Conservation (phyloP, 1,140 invertebrate species). For the Araneus ventricosus region DNA sequence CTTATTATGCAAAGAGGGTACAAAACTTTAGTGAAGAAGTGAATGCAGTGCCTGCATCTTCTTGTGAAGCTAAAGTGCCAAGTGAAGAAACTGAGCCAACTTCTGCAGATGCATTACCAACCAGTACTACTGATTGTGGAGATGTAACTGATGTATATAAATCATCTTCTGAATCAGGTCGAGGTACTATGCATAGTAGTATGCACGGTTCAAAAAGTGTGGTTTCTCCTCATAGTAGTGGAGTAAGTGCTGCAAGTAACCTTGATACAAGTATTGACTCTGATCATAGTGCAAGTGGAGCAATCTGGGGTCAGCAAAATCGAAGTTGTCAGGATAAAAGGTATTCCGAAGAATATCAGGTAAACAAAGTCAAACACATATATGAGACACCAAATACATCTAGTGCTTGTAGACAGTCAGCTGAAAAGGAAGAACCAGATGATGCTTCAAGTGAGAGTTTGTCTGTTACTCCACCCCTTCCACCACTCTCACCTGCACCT, state of each 20-base stretch:
- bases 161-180: slow-evolving; percentile 80
- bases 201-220: slow-evolving; percentile 72
- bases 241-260: slow-evolving; percentile 69
- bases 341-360: slow-evolving; percentile 46
- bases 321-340: slow-evolving; percentile 55
- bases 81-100: slow-evolving; percentile 12
- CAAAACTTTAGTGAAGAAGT: slow-evolving; percentile 43
- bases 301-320: slow-evolving; percentile 48
- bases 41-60: background rate
- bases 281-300: slow-evolving; percentile 73
- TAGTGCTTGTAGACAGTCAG: slow-evolving; percentile 7
- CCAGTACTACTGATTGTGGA: slow-evolving; percentile 48
- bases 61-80: slow-evolving; percentile 42
- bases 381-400: slow-evolving; percentile 69
- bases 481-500: slow-evolving; percentile 86
- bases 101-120: slow-evolving; percentile 18
- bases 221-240: slow-evolving; percentile 70
- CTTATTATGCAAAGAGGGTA: slow-evolving; percentile 51
- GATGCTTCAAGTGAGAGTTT: slow-evolving; percentile 84
- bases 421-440: slow-evolving; percentile 72
- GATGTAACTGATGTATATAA: slow-evolving; percentile 74
- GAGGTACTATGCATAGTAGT: slow-evolving; percentile 79
- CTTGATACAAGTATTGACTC: slow-evolving; percentile 79
- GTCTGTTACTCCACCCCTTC: slow-evolving; percentile 88
- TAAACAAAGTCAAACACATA: slow-evolving; percentile 55